Evolutionary conservation across 2,113 vertebrate species (phyloP).

Genomic region (Caranx melampygus): DNA sequence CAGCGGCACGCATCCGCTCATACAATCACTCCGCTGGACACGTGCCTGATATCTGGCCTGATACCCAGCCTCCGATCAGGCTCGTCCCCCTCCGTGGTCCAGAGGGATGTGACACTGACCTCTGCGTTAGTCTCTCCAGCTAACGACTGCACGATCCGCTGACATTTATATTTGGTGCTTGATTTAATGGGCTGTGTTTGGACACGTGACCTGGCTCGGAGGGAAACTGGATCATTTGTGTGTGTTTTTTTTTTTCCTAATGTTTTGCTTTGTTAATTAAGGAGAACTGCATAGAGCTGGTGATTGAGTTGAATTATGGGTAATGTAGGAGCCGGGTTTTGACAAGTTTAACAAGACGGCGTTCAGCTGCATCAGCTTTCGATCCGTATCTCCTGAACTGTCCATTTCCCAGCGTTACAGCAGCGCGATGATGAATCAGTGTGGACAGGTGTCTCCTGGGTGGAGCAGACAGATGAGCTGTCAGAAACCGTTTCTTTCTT

Average conservation of each 20-base stretch:
- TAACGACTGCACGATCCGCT: too few species aligned
- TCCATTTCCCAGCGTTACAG: too few species aligned
- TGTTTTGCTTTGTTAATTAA: background rate
- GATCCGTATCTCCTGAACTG: too few species aligned
- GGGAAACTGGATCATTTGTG: too few species aligned
- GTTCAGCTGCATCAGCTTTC: too few species aligned
- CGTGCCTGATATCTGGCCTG: constrained; percentile 54
- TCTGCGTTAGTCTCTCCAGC: background rate
- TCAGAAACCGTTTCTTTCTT: background rate
- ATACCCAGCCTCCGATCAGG: constrained; percentile 29
- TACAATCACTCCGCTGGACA: constrained; percentile 46
- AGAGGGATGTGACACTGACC: constrained; percentile 36
- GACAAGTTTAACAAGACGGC: too few species aligned
- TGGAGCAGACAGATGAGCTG: too few species aligned
- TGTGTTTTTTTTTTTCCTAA: background rate
- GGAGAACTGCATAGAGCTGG: background rate
- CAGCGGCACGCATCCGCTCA: constrained; percentile 57
- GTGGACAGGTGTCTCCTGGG: too few species aligned
- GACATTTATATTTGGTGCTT: background rate
- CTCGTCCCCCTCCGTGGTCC: background rate
- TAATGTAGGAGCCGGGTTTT: background rate
- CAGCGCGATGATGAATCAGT: too few species aligned
- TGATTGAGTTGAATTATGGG: background rate
- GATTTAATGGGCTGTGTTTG: background rate
- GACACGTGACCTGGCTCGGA: too few species aligned